Evolutionary conservation across 2,888 invertebrate species (phyloP), one percentile per base, ranked within the genome.

Genomic region (Scaptomyza caliginosa): DNA sequence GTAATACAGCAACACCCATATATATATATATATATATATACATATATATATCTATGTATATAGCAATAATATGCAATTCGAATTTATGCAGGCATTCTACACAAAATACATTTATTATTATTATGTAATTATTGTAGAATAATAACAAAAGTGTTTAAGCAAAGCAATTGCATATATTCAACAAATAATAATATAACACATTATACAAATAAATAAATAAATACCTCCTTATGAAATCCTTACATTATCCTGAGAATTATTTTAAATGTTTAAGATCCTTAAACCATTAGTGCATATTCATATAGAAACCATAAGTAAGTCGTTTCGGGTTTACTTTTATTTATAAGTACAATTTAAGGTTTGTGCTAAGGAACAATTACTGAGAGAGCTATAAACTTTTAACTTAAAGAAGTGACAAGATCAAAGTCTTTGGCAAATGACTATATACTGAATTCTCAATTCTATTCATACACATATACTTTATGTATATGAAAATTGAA

Each of bases 71-170:
- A 64, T 66, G 63, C 66, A 54, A 73, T 63, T 65, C 78, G 82
- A 79, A 79, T 79, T 79, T 79, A 79, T 67, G 45, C 75, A 45
- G 56, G 34, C 60, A 54, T 46, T 43, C 19, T 34, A 72, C 52
- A 54, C 13, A 59, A n/a, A 28, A 28, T 42, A 28, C 2, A 39
- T 10, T 24, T 23, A 50, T 23, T 23, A 51, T 30, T n/a, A 36
- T 57, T 46, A 24, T 71, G 26, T 42, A 67, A 49, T 56, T 21
- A 49, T 46, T 30, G 30, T 46, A 67, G 55, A 39, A 39, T 43
- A 42, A n/a, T n/a, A 46, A 48, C 23, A 32, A 34, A 43, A 48
- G 50, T 59, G 23, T 39, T 52, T 64, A 48, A 54, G 64, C 45
- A 56, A 45, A 24, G 43, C 59, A 50, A 39, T 52, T 28, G 38